Evolutionary conservation across 2,888 invertebrate genomes (phyloP), one percentile per base, ranked within the genome.

Genomic region (Ethmia dodecea): DNA sequence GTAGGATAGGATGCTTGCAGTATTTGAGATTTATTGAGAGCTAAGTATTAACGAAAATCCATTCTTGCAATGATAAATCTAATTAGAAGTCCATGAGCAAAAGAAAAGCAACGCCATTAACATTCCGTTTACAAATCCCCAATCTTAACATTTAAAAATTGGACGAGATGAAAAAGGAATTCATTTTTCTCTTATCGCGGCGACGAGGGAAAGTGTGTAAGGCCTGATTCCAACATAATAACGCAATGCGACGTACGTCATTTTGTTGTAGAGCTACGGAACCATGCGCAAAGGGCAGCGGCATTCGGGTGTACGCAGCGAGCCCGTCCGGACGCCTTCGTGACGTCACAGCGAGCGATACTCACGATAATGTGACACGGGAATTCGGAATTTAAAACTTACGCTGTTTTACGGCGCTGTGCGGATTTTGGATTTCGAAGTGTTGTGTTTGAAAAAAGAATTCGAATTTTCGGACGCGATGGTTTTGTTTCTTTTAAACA

Each of bases 231-330:
- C 51, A 58, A 59, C 58, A 52, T 56, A 60, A 60, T 75, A 81
- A 79, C 81, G 84, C 84, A 84, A 49, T 84, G 84, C 83, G 84
- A 75, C 81, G 71, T 83, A 83, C 66, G 79, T 48, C 78, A 63
- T 79, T 81, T 78, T 54, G 68, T 55, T 49, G 47, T 55, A 53
- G 40, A 42, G 41, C 47, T 40, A 47, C 44, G 49, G 50, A 61
- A 62, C 74, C 81, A 81, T 83, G 84, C 84, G 84, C 84, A 84
- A 68, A 78, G 68, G 73, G 73, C n/a, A n/a, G n/a, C n/a, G n/a
- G n/a, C 78, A 83, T 72, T 79, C 77, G 67, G 62, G 58, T 38
- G 36, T 32, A 32, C 47, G 54, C 54, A 35, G 44, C 44, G 41
- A 44, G 20, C 14, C 37, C 35, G 43, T 38, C 11, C 43, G 47